Base-by-base conservation (phyloP, 2,797 vertebrate species). In the Poeciliopsis infans region DNA sequence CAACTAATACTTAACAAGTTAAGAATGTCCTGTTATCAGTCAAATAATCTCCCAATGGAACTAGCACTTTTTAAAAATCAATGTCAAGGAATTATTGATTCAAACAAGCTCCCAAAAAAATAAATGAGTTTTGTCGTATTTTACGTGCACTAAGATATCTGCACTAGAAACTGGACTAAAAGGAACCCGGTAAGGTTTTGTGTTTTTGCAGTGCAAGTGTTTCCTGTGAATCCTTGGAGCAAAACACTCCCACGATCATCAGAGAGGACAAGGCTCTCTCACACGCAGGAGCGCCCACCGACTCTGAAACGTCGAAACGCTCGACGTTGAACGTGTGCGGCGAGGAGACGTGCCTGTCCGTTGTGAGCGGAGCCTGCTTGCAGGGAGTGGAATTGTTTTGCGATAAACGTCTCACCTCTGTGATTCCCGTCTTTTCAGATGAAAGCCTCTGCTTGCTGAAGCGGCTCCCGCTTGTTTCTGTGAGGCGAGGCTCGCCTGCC, bases 141-240 rank as follows among this genome's bases (percentile, higher is more conserved):
- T 20, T 49, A 20, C 16, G 18, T 49, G 47, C 18, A 6, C 47
- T 49, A 7, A 49, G 18, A 7, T 20, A 49, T 49, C 7, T 49
- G 47, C 47, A 49, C 47, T 49, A 49, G 18, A 49, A 49, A 49
- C 47, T 49, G 20, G 47, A 20, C 47, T 49, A 7, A 49, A 20
- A 49, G 5, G 5, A 49, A 20, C 47, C 47, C 18, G 2, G 18
- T 7, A 49, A 49, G 47, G 18, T 20, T 49, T 20, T 49, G 47
- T 49, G 47, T 49, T 49, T 49, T 20, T 49, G 47, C 47, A 49
- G 47, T 20, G 18, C 2, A 20, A 49, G 18, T 33, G 45, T 85
- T 79, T 78, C 79, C 83, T 86, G 84, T 55, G 81, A 87, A 87
- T 85, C 64, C 76, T 75, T n/a, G 2, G 20, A 41, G 73, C 71